A percentile compares a stretch with the other conserved stretches of the same genome.
Conservation (phyloP, 2,888 invertebrate species). For the Cerceris ruficornis region DNA sequence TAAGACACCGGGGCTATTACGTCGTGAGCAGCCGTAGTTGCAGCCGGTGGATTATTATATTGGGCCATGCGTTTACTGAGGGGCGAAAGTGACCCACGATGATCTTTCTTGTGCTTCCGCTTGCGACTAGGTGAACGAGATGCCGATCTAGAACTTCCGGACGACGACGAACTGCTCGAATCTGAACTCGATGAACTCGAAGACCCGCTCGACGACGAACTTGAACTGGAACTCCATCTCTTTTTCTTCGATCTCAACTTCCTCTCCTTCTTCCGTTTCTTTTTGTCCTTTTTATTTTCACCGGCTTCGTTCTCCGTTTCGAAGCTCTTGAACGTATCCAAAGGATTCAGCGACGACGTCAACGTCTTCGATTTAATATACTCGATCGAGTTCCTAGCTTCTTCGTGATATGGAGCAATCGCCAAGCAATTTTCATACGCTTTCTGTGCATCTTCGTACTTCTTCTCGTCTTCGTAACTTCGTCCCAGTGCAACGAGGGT, state of each 20-base stretch:
- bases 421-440: conserved; percentile 92
- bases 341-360: conserved; percentile 70
- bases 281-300: conserved; percentile 80
- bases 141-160: conserved; percentile 77
- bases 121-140: conserved; percentile 76
- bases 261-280: conserved; percentile 81
- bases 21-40: conserved; percentile 82
- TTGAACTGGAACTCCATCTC: conserved; percentile 84
- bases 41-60: conserved; percentile 88
- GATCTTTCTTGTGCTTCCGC: conserved; percentile 83
- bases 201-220: conserved; percentile 87
- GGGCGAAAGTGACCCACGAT: conserved; percentile 89
- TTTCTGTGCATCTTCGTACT: conserved; percentile 91
- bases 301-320: conserved; percentile 76
- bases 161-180: conserved; percentile 84
- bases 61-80: conserved; percentile 92
- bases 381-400: conserved; percentile 92
- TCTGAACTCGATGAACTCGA: conserved; percentile 85
- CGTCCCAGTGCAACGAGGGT: conserved; percentile 94
- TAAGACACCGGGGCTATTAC: conserved; percentile 82
- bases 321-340: conserved; percentile 77
- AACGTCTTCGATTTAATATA: conserved; percentile 88
- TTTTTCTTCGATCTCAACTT: conserved; percentile 80
- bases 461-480: conserved; percentile 94
- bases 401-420: conserved; percentile 93